A percentile compares a stretch with the other conserved stretches of the same genome.
Conservation (phyloP, 2,113 vertebrate genomes). For the Mandrillus leucophaeus region DNA sequence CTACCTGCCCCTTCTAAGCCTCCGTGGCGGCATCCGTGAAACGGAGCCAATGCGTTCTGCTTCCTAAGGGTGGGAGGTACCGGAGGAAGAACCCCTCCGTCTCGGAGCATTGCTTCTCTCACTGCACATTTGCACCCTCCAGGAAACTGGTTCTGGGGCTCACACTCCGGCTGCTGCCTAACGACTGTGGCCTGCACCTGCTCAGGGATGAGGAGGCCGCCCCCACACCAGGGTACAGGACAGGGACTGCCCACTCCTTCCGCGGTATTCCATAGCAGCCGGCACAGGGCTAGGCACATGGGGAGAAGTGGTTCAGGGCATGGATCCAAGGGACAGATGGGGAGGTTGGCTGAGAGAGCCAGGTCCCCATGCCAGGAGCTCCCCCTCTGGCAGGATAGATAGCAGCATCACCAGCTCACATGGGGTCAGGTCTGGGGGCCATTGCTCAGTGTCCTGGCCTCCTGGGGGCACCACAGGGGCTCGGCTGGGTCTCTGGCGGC, state of each 20-base stretch:
- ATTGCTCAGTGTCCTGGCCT: rapidly evolving
- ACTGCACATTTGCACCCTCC: not conserved
- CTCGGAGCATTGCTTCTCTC: not conserved
- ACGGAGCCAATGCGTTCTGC: not conserved
- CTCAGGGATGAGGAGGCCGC: not conserved
- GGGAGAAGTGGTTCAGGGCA: not conserved
- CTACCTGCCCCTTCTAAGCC: not conserved
- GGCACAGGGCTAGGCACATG: not conserved
- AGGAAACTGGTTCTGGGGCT: not conserved
- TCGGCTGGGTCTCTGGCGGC: rapidly evolving
- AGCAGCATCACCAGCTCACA: not conserved
- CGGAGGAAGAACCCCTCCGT: rapidly evolving
- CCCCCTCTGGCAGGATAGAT: not conserved
- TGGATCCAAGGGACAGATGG: not conserved
- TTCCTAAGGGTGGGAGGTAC: not conserved
- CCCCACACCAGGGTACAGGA: not conserved
- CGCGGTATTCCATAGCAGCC: not conserved
- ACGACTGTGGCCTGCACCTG: not conserved
- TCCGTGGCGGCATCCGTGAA: not conserved
- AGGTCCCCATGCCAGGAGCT: not conserved
- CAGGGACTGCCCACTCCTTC: not conserved
- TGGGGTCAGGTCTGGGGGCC: rapidly evolving
- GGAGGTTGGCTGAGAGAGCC: not conserved
- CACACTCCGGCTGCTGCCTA: not conserved
- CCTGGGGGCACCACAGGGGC: not conserved